These are phyloP conservation scores for Phalacrocorax aristotelis DNA, from an alignment of 2,113 vertebrate species.

Conservation along the genomic window DNA sequence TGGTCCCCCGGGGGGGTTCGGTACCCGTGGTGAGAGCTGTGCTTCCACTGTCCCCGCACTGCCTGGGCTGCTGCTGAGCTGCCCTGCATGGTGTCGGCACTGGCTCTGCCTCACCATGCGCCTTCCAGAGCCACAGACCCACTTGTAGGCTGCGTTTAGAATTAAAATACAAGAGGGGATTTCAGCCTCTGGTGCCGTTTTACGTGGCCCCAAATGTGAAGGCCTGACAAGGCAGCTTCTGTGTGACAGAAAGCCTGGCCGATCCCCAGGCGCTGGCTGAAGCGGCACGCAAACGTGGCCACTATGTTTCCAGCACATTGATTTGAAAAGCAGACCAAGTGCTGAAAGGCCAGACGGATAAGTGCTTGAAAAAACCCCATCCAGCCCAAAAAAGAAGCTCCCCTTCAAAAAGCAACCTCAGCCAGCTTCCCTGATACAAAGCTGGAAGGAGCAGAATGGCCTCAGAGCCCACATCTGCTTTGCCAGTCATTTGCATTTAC, in stretches of 20 bases:
- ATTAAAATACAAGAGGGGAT: background rate
- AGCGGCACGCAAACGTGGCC: accelerated
- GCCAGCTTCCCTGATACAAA: background rate
- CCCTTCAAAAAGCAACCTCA: background rate
- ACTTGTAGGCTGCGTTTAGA: background rate
- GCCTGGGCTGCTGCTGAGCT: background rate
- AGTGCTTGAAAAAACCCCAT: background rate
- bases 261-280: background rate
- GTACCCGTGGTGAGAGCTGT: background rate
- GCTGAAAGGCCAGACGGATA: background rate
- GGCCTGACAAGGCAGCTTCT: background rate
- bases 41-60: accelerated
- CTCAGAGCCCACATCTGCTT: background rate
- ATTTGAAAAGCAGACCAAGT: background rate
- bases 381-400: background rate
- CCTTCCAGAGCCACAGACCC: background rate
- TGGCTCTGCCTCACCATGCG: accelerated
- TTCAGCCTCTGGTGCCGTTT: background rate
- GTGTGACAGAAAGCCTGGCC: background rate
- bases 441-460: background rate
- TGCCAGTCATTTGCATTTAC: background rate
- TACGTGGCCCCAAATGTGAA: background rate
- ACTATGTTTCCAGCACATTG: background rate
- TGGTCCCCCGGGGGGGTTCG: accelerated
- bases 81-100: accelerated